A percentile compares a stretch with the other conserved stretches of the same genome.
These are phyloP conservation scores for Aldabrachelys gigantea DNA, from an alignment of 2,113 vertebrate species.

Conservation along the genomic window DNA sequence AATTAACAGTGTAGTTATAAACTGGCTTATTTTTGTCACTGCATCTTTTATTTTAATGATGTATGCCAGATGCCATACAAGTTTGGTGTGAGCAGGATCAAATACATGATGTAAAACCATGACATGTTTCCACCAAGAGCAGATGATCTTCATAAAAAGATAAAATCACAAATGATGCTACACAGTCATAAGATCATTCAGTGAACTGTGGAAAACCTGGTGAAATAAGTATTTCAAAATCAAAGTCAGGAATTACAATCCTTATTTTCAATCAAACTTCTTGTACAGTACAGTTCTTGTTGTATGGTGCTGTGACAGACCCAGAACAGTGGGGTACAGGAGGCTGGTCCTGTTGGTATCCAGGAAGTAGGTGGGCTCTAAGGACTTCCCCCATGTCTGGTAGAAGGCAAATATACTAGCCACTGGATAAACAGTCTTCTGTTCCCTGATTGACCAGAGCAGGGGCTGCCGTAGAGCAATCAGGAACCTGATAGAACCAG, in stretches of 20 bases:
- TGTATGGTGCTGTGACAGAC: neutral
- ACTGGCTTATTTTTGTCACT: neutral
- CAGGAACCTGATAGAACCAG: too few species aligned
- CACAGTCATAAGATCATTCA: neutral
- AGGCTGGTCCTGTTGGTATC: too few species aligned
- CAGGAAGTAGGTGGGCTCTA: too few species aligned
- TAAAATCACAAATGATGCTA: neutral
- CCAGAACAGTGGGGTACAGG: too few species aligned
- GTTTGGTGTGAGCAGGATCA: neutral
- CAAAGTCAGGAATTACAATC: neutral
- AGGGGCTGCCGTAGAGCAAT: too few species aligned
- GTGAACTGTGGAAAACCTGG: neutral
- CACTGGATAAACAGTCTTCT: too few species aligned
- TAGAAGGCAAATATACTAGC: too few species aligned
- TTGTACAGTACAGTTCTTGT: neutral
- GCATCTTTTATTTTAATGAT: neutral
- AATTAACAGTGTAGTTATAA: neutral
- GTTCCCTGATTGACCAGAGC: too few species aligned
- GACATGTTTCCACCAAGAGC: neutral
- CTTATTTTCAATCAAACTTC: neutral
- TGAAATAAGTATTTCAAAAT: conserved; percentile 28
- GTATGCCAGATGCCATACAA: neutral
- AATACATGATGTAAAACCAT: neutral
- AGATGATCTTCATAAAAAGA: neutral
- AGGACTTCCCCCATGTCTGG: too few species aligned